Conservation (phyloP, 1,140 invertebrate species). For the Rhagoletis pomonella region DNA sequence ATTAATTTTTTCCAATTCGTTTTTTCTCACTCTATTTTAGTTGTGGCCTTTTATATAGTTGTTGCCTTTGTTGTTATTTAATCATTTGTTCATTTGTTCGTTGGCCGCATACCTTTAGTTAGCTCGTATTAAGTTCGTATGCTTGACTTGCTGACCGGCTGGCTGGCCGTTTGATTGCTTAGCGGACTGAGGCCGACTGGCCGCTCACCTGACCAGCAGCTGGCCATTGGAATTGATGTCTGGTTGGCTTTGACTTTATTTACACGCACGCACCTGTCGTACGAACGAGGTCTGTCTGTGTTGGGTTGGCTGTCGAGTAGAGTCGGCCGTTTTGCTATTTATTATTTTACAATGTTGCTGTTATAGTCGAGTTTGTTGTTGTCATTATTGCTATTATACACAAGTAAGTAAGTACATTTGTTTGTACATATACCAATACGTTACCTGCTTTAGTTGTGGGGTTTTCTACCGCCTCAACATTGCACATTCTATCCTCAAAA, state of each 20-base stretch:
- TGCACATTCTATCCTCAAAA: no score
- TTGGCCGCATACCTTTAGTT: constrained; percentile 11
- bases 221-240: neutral
- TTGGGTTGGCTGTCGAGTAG: no score
- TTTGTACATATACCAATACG: no score
- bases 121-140: constrained; percentile 40
- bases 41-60: neutral
- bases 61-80: neutral
- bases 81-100: no score
- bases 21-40: neutral
- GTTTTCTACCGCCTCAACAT: no score
- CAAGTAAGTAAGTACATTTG: no score
- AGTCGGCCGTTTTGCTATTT: neutral
- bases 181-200: neutral
- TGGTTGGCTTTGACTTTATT: constrained; percentile 42
- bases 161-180: no score
- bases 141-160: no score
- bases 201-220: constrained; percentile 17
- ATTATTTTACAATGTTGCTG: no score
- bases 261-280: constrained; percentile 30
- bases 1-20: neutral
- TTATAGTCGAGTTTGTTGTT: no score
- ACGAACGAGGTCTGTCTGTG: neutral
- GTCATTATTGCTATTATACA: no score
- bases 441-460: no score